phyloP scores from a whole-genome alignment of 1,140 invertebrate species.

The Drosophila hydei region DNA sequence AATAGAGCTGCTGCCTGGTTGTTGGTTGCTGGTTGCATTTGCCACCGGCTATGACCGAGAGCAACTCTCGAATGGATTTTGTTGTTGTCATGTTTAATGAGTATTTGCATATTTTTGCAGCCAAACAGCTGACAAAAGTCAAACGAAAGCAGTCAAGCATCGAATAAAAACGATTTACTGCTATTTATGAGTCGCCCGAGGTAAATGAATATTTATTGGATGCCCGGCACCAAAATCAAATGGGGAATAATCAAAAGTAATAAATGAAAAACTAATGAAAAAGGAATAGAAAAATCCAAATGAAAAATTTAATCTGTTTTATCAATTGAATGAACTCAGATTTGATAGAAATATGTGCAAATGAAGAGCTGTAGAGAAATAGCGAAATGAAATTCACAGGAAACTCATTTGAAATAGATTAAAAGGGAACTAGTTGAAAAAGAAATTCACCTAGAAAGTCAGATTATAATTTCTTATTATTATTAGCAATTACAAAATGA shows the following conservation, averaged over 20 bases:
- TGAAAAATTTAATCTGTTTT: no score
- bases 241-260: background rate
- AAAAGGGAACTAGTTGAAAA: no score
- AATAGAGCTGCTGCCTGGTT: background rate
- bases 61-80: slow-evolving; percentile 28
- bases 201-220: slow-evolving; percentile 16
- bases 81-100: slow-evolving; percentile 33
- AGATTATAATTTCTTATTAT: no score
- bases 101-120: slow-evolving; percentile 27
- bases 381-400: no score
- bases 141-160: slow-evolving; percentile 21
- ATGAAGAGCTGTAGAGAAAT: no score
- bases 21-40: background rate
- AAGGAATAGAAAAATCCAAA: background rate
- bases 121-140: slow-evolving; percentile 39
- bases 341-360: no score
- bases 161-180: slow-evolving; percentile 18
- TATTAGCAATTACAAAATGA: no score
- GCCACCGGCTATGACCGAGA: slow-evolving; percentile 15
- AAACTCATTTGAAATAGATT: no score
- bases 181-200: slow-evolving; percentile 12
- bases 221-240: background rate
- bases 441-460: no score
- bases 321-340: no score
- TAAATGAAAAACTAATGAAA: background rate